Evolutionary conservation across 2,888 invertebrate genomes (phyloP), one percentile per base, ranked within the genome.

Genomic region (Synanthedon andrenaeformis): DNA sequence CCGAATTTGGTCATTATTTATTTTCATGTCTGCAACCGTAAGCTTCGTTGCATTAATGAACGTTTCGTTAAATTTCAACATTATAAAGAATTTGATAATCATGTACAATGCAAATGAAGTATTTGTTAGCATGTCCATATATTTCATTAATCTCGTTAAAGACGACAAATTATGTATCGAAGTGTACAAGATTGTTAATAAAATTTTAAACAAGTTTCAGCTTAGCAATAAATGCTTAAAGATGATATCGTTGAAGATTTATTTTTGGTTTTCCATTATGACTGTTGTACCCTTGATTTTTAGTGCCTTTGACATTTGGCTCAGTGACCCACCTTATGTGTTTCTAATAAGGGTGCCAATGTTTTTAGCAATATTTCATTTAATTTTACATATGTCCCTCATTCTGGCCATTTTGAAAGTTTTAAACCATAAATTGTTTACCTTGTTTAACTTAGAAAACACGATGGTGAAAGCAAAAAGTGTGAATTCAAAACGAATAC

Each of bases 371-470:
- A 56, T 65, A 14, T 57, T 64, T 41, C 75, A 80, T 62, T 65
- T 79, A 49, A 57, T 67, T 19, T 55, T 72, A 54, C 74, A 81
- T 55, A 59, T 79, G 10, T 69, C 62, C 54, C 51, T 77, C 13
- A 56, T 74, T 48, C 55, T 71, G 10, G 68, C 69, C 28, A 42
- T 70, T 28, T 56, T 77, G 35, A 75, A 70, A 57, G 53, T 67
- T 8, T 53, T 78, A 3, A 79, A 74, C 54, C 17, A 56, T 12
- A 57, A 62, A 54, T 55, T 74, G 35, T 54, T 54, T 8, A 53
- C 63, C 54, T 58, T 58, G 35, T 58, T 65, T 13, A 55, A 54
- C 8, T 56, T 55, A 10, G 53, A 57, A 14, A 58, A 59, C 11
- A 60, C 57, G 42, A 17, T 17, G 23, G 51, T 3, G 54, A 57